Evolutionary conservation across 2,888 invertebrate species (phyloP).

Genomic region (Agriopis aurantiaria): DNA sequence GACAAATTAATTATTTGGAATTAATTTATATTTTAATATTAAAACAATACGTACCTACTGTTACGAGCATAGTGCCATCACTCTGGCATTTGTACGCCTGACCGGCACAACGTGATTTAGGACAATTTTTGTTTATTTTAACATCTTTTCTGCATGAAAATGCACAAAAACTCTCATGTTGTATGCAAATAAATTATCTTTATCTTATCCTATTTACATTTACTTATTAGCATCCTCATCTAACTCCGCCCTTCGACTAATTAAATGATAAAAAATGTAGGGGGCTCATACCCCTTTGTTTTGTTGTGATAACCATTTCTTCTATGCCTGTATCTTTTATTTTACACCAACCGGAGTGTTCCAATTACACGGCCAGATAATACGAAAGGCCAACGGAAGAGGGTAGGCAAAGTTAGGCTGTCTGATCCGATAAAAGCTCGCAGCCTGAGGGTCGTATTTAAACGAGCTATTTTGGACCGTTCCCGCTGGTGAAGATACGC

Average conservation of each 20-base stretch:
- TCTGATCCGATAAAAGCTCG: constrained; percentile 73
- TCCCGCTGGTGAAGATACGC: constrained; percentile 51
- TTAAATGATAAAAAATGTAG: constrained; percentile 65
- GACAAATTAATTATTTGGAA: no score
- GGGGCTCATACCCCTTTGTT: constrained; percentile 24
- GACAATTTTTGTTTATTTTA: no score
- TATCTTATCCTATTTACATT: background rate
- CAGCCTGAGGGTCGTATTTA: constrained; percentile 59
- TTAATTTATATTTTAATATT: no score
- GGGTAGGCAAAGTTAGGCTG: constrained; percentile 57
- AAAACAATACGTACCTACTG: no score
- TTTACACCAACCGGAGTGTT: constrained; percentile 8
- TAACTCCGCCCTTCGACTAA: constrained; percentile 43
- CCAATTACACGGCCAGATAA: constrained; percentile 24
- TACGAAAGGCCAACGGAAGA: constrained; percentile 43
- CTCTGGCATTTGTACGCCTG: no score
- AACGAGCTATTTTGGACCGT: constrained; percentile 66
- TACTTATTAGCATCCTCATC: background rate
- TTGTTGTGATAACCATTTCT: constrained; percentile 51
- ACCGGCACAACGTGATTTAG: no score
- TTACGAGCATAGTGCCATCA: no score
- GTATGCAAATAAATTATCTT: no score
- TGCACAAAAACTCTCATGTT: no score
- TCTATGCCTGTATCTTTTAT: constrained; percentile 54
- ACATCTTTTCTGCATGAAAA: no score